Percentiles rank a stretch among this genome's conserved stretches.
Evolutionary conservation across 2,888 invertebrate genomes (phyloP).

Genomic region (Xanthia icteritia): DNA sequence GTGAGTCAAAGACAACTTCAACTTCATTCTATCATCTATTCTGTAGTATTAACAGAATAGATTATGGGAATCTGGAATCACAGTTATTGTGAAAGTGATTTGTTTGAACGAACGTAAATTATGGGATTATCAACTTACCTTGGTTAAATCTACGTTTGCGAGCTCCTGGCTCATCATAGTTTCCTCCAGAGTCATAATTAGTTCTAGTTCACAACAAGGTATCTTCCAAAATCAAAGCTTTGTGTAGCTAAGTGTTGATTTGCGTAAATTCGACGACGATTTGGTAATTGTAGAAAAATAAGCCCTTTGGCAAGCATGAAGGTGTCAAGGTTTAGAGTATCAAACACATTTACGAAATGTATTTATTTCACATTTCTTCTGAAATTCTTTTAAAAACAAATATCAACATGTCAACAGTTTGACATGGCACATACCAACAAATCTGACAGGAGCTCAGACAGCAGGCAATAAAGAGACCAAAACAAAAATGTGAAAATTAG

Average conservation of each 20-base stretch:
- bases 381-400: neutral
- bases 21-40: too few relatives aligned
- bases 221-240: neutral
- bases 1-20: neutral
- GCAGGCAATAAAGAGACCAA: constrained; percentile 29
- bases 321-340: neutral
- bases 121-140: constrained; percentile 65
- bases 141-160: constrained; percentile 75
- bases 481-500: constrained; percentile 39
- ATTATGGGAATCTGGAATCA: neutral
- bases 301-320: neutral
- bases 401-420: constrained; percentile 18
- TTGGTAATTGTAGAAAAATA: constrained; percentile 1
- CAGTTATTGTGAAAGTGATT: neutral
- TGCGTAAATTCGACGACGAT: neutral
- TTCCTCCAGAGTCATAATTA: constrained; percentile 72
- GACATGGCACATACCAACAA: constrained; percentile 14
- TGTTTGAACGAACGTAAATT: neutral
- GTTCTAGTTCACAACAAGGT: neutral
- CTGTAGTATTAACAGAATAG: neutral
- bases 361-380: constrained; percentile 1
- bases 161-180: constrained; percentile 74
- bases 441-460: constrained; percentile 40
- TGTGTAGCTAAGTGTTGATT: neutral
- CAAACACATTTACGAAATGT: neutral